Conservation (phyloP, 1,140 invertebrate species). For the Lysiphlebus fabarum region DNA sequence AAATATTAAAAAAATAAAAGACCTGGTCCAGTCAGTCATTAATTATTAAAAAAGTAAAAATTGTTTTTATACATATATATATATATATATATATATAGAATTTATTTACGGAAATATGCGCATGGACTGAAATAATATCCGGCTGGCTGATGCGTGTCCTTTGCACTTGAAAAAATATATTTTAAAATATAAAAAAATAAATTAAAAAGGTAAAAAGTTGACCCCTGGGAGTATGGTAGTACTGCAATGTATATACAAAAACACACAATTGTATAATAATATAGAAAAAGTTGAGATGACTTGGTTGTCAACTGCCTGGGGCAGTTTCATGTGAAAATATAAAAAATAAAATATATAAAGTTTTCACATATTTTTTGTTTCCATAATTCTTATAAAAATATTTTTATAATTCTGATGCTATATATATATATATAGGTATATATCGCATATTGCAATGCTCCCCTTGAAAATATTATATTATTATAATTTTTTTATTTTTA, state of each 20-base stretch:
- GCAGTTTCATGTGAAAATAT: constrained; percentile 3
- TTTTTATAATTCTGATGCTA: constrained; percentile 39
- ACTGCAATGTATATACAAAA: not conserved
- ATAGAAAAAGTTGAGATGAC: constrained; percentile 1
- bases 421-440: too few relatives aligned
- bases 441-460: constrained; percentile 12
- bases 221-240: constrained; percentile 8
- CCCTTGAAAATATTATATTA: too few relatives aligned
- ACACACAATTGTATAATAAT: constrained; percentile 1
- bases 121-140: constrained; percentile 55
- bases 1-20: too few relatives aligned
- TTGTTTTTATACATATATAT: constrained; percentile 40
- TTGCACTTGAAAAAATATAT: constrained; percentile 31
- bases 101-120: constrained; percentile 56
- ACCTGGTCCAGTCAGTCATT: constrained; percentile 42
- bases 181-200: constrained; percentile 17
- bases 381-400: constrained; percentile 48
- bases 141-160: constrained; percentile 45
- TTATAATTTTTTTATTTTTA: constrained; percentile 10
- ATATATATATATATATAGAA: constrained; percentile 37
- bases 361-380: constrained; percentile 52
- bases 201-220: constrained; percentile 26
- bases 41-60: constrained; percentile 58
- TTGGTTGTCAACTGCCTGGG: constrained; percentile 8
- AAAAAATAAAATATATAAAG: constrained; percentile 36